Evolutionary conservation across 2,797 vertebrate genomes (phyloP), one percentile per base, ranked within the genome.

Genomic region (Leptatherina wallacei): DNA sequence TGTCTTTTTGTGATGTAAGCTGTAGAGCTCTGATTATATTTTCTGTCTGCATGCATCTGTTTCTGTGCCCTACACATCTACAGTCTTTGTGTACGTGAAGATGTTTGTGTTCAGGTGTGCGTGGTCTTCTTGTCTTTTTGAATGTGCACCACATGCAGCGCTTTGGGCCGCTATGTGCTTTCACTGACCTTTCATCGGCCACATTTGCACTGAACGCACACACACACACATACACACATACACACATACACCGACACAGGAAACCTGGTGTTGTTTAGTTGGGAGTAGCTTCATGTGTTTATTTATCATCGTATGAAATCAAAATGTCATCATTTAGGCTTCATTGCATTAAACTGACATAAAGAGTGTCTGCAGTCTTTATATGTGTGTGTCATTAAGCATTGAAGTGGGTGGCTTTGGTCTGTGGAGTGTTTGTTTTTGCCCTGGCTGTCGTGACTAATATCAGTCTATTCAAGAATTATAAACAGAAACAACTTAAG

Each of bases 151-250:
- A 61, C 77, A 76, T 61, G 38, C 60, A 69, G 65, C 0, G 66
- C 82, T 86, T 29, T 68, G 75, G 75, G 81, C 63, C n/a, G 18
- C 52, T 63, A 68, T 73, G 79, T 76, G 70, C 75, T 84, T 82
- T 40, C 73, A 63, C 69, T 90, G 90, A 91, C 90, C 88, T 92
- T 90, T 89, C 51, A 77, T 82, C 61, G 74, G 76, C 68, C 66
- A 44, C 75, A 76, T 78, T 57, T 3, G 18, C 74, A 70, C 44
- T 49, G 38, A 61, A 27, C 35, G 54, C 20, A 13, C 42, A 77
- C 20, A 35, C 59, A 61, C 75, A 42, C 6, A 55, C 16, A 22
- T 0, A 33, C 40, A 56, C 27, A 14, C 57, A 65, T 56, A 60
- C n/a, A 60, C 24, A 27, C 24, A 27, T 2, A 27, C 24, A 27